Evolutionary conservation across 2,113 vertebrate genomes (phyloP), one percentile per base, ranked within the genome.

Genomic region (Mugil cephalus): DNA sequence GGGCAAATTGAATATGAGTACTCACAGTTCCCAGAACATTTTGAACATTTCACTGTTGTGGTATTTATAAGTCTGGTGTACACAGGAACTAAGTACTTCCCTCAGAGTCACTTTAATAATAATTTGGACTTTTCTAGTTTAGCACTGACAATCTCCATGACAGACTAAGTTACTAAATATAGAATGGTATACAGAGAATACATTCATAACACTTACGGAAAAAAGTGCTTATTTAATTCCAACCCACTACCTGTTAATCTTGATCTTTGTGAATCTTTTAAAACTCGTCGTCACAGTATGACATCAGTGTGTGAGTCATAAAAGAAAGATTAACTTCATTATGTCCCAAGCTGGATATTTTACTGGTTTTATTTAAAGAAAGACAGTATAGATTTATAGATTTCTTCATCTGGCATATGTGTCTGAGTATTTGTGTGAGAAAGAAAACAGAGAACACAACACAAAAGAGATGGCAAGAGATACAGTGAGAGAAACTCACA

Each of bases 21-120:
- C 21, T 45, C 40, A 8, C 13, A 14, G 50, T 84, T 88, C 76
- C 79, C 67, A 76, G 82, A 75, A 84, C 17, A 38, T 53, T 72
- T 38, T 18, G 5, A 43, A 7, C 13, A 38, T 19, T 52, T 66
- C 8, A 61, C 10, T 12, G 6, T 9, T 39, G 45, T 71, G 61
- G 8, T 62, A 1, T 30, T 30, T 8, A 35, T 10, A 42, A 21
- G 12, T 54, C 10, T 38, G 13, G 42, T 30, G 45, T 34, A 15
- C 5, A 47, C 24, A 59, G 45, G 51, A 74, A 45, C 53, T 61
- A n/a, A 38, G 19, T 6, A 53, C 58, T 64, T 58, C 58, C 63
- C 56, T 46, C 24, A 21, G 15, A 54, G 4, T n/a, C n/a, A 71
- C 55, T 51, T 11, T 24, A 77, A 51, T 60, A 68, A 66, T 67